Percentiles rank a stretch among this genome's conserved stretches.
Evolutionary conservation across 2,113 vertebrate genomes (phyloP).

Genomic region (Panthera leo): DNA sequence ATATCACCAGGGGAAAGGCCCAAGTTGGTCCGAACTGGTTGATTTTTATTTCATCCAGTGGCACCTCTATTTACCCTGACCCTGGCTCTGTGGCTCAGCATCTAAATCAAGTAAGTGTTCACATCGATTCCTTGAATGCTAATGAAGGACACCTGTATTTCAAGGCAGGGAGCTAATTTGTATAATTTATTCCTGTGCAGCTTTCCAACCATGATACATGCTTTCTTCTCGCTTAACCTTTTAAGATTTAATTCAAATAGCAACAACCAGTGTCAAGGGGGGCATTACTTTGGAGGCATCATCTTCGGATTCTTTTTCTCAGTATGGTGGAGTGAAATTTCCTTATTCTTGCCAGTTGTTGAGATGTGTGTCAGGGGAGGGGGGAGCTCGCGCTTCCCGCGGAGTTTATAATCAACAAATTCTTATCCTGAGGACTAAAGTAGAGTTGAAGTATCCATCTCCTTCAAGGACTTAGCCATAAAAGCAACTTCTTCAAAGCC

Average conservation of each 20-base stretch:
- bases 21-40: not conserved
- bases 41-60: not conserved
- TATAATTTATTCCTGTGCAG: slow-evolving; percentile 39
- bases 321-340: not conserved
- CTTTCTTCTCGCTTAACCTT: not conserved
- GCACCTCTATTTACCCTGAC: not conserved
- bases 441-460: slow-evolving; percentile 67
- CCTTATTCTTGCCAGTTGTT: not conserved
- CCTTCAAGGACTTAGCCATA: slow-evolving; percentile 56
- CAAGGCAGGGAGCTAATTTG: slow-evolving; percentile 27
- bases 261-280: not conserved
- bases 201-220: not conserved
- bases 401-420: slow-evolving; percentile 69
- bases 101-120: not conserved
- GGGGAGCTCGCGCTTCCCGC: not conserved
- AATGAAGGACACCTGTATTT: slow-evolving; percentile 33
- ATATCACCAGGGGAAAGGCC: not conserved
- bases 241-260: slow-evolving; percentile 35
- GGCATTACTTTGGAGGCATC: not conserved
- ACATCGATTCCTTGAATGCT: not conserved
- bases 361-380: not conserved
- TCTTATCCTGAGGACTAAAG: slow-evolving; percentile 54
- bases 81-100: not conserved
- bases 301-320: not conserved
- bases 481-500: slow-evolving; percentile 51